A percentile compares a stretch with the other conserved stretches of the same genome.
These are phyloP conservation scores for Chaenodraco wilsoni DNA, from an alignment of 2,797 vertebrate species.

Conservation along the genomic window DNA sequence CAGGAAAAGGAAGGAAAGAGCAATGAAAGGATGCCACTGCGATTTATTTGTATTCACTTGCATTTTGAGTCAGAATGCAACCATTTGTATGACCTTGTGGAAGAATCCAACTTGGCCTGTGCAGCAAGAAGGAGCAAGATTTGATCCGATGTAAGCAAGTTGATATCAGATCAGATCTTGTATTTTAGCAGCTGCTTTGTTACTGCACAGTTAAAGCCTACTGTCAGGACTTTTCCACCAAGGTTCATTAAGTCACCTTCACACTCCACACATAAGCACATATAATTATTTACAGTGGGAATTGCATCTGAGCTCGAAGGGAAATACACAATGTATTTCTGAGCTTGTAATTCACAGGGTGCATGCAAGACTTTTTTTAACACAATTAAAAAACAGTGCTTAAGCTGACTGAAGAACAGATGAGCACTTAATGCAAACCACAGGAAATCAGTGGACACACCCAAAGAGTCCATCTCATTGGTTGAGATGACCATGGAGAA, in stretches of 20 bases:
- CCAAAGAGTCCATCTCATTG: slow-evolving; percentile 10
- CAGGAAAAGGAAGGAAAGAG: slow-evolving; percentile 38
- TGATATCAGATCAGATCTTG: slow-evolving; percentile 4
- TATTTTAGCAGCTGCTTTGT: slow-evolving; percentile 32
- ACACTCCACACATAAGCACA: slow-evolving; percentile 33
- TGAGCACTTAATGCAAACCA: slow-evolving; percentile 71
- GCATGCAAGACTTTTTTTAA: slow-evolving; percentile 8
- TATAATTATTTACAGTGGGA: slow-evolving; percentile 17
- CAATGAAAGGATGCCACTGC: slow-evolving; percentile 34
- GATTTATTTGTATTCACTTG: slow-evolving; percentile 39
- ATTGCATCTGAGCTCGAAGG: not conserved
- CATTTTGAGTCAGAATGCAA: slow-evolving; percentile 31
- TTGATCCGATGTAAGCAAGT: not conserved
- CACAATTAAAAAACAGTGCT: not conserved
- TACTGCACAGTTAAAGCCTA: slow-evolving; percentile 2
- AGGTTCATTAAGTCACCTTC: slow-evolving; percentile 22
- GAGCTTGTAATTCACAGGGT: not conserved
- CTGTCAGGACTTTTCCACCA: not conserved
- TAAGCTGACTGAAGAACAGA: slow-evolving; percentile 30
- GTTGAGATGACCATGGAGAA: slow-evolving; percentile 20
- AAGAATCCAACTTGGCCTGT: slow-evolving; percentile 17
- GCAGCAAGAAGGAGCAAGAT: slow-evolving; percentile 16
- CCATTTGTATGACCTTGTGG: slow-evolving; percentile 9
- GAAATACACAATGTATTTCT: slow-evolving; percentile 9
- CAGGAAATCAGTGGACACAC: slow-evolving; percentile 48